phyloP scores from a whole-genome alignment of 2,113 vertebrate genomes.

The Phocoena sinus region DNA sequence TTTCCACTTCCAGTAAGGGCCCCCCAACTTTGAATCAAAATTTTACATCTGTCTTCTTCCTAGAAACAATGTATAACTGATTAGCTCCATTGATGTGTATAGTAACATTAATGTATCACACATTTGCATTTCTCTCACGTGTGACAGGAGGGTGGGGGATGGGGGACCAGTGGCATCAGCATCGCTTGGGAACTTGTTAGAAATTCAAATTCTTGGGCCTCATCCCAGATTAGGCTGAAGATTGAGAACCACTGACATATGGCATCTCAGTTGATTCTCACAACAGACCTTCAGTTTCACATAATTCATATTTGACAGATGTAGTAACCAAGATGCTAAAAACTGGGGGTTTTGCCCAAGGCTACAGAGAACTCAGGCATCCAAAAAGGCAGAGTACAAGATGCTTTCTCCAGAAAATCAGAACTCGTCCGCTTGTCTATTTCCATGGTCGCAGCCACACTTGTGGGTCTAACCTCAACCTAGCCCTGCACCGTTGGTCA shows the following conservation, averaged over 20 bases:
- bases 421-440: neutral
- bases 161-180: neutral
- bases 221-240: slow-evolving; percentile 6
- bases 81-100: neutral
- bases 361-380: neutral
- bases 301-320: slow-evolving; percentile 37
- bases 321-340: slow-evolving; percentile 25
- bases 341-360: neutral
- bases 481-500: neutral
- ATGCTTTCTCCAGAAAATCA: neutral
- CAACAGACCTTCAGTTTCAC: neutral
- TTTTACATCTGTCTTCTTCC: neutral
- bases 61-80: slow-evolving; percentile 3
- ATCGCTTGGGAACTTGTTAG: neutral
- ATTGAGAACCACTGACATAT: slow-evolving; percentile 27
- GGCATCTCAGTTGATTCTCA: neutral
- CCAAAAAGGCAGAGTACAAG: neutral
- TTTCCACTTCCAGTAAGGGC: neutral
- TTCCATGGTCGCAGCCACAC: neutral
- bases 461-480: neutral
- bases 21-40: neutral
- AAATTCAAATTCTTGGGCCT: slow-evolving; percentile 19
- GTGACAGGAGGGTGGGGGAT: neutral
- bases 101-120: neutral
- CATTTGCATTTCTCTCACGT: neutral